phyloP scores from a whole-genome alignment of 2,888 invertebrate genomes.

The Eupeodes luniger region DNA sequence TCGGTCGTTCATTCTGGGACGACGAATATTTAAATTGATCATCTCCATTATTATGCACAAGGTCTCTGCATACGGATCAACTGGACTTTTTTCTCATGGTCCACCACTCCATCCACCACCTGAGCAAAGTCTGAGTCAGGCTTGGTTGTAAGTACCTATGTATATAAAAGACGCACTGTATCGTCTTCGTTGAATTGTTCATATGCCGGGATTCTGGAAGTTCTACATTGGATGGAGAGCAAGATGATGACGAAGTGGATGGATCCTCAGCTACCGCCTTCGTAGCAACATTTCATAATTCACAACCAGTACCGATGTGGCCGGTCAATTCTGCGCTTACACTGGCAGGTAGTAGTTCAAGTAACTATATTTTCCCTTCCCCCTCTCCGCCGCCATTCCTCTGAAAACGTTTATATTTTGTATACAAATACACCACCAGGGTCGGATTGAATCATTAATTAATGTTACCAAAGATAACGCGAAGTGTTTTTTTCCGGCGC shows the following conservation, averaged over 20 bases:
- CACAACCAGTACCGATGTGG: constrained; percentile 53
- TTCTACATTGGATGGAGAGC: constrained; percentile 59
- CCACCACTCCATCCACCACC: background rate
- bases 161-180: constrained; percentile 35
- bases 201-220: constrained; percentile 16
- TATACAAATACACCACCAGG: no score
- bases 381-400: no score
- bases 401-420: no score
- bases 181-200: background rate
- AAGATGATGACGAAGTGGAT: constrained; percentile 15
- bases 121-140: background rate
- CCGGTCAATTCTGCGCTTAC: constrained; percentile 58
- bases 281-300: constrained; percentile 74
- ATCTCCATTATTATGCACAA: constrained; percentile 81
- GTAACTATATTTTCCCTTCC: background rate
- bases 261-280: constrained; percentile 65
- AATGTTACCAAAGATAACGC: no score
- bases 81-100: constrained; percentile 37
- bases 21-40: constrained; percentile 83
- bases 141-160: background rate
- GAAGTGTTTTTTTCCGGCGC: no score
- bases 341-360: constrained; percentile 67
- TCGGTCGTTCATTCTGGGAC: constrained; percentile 29
- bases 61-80: constrained; percentile 57
- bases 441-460: no score